phyloP scores from a whole-genome alignment of 2,113 vertebrate species.

The Gopherus flavomarginatus region DNA sequence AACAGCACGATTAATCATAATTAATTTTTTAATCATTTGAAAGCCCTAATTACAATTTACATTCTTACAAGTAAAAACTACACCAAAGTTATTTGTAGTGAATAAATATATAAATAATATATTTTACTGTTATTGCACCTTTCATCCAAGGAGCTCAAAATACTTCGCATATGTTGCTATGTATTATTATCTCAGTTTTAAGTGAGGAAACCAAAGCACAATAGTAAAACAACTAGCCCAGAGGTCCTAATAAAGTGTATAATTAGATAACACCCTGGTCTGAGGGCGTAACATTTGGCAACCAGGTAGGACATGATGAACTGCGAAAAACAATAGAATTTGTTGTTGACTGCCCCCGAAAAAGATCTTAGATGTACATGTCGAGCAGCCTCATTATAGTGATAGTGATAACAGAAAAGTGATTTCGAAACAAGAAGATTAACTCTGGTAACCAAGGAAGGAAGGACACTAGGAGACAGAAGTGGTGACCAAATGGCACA shows the following conservation, averaged over 20 bases:
- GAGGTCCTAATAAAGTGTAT: background rate
- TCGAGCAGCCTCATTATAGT: background rate
- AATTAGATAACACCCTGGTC: background rate
- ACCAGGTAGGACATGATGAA: background rate
- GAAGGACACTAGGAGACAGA: background rate
- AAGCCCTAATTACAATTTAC: background rate
- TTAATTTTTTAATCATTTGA: no score
- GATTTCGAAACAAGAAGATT: background rate
- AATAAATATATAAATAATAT: background rate
- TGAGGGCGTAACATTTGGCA: background rate
- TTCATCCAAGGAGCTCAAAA: background rate
- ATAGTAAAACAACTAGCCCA: background rate
- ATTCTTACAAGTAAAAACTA: background rate
- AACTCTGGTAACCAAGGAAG: background rate
- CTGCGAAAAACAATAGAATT: background rate
- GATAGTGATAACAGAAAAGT: background rate
- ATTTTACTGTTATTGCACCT: background rate
- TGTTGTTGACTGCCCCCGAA: background rate
- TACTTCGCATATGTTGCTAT: background rate
- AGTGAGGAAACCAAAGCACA: background rate
- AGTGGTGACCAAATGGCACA: background rate
- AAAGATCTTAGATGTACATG: background rate
- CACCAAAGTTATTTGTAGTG: background rate
- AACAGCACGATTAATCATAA: no score
- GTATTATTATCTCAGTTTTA: background rate